Evolutionary conservation across 2,797 vertebrate genomes (phyloP), one percentile per base, ranked within the genome.

Genomic region (Picus viridis): DNA sequence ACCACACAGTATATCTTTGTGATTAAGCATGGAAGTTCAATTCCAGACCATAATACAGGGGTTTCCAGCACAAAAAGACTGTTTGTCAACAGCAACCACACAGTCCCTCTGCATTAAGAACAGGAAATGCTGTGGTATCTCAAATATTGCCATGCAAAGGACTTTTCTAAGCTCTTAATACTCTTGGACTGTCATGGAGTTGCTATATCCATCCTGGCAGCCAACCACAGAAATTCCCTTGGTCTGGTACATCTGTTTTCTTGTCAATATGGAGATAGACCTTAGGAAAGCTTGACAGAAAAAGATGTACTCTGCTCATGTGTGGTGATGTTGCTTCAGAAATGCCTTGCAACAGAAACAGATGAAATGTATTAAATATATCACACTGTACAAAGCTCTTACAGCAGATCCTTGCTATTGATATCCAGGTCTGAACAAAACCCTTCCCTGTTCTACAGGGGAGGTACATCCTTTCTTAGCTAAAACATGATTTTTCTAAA

Each of bases 151-250:
- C 43, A 41, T n/a, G 45, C 0, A 0, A 53, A 89, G 75, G 7
- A 27, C 22, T 84, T 86, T 16, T 63, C 12, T 41, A 64, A 76
- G 32, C 14, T 58, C 27, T 47, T 80, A 78, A 32, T 47, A 51
- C 12, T 47, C 36, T 82, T 51, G 74, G 54, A 62, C 20, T 69
- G 57, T 32, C 54, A 93, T 9, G 51, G 65, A 86, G 32, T 27
- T 81, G 49, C 53, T 90, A n/a, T 70, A 75, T 81, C 72, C 34
- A 78, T 61, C 57, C 65, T 86, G 88, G 68, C 71, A 61, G 36
- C 30, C 88, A 86, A 78, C 9, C 64, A 64, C 70, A 88, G 54
- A 88, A 68, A 72, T 68, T 81, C 43, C 30, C 45, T 54, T 43
- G 24, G 24, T 79, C 49, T 71, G 41, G 54, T 76, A 79, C 11